These are phyloP conservation scores for Aphaenogaster ashmeadi DNA, from an alignment of 1,140 invertebrate genomes.

Conservation along the genomic window DNA sequence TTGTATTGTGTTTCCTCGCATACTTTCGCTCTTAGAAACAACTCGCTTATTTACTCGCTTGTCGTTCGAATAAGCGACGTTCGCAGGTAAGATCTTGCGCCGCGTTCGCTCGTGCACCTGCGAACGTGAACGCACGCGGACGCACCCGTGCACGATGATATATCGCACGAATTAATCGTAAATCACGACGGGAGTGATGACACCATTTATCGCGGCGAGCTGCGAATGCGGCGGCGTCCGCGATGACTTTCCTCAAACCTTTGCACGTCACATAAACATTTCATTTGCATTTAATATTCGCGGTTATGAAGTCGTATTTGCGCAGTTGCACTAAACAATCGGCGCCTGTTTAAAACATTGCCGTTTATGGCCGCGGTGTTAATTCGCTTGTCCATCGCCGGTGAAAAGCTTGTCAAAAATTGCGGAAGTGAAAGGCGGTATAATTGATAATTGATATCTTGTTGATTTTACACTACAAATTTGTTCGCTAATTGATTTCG, in stretches of 20 bases:
- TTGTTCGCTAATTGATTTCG: background rate
- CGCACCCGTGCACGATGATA: background rate
- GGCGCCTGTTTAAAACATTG: background rate
- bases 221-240: background rate
- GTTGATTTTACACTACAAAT: background rate
- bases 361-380: background rate
- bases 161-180: conserved; percentile 34
- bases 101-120: background rate
- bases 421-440: background rate
- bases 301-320: conserved; percentile 11
- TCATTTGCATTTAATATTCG: conserved; percentile 18
- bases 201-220: conserved; percentile 9
- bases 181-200: conserved; percentile 43
- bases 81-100: background rate
- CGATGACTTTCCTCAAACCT: conserved; percentile 50
- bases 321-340: conserved; percentile 26
- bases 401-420: background rate
- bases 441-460: background rate
- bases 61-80: background rate
- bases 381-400: background rate
- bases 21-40: conserved; percentile 11
- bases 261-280: conserved; percentile 12
- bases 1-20: conserved; percentile 3
- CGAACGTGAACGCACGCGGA: background rate
- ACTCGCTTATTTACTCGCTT: conserved; percentile 4